These are phyloP conservation scores for Eumacrocentrus americanus DNA, from an alignment of 2,888 invertebrate genomes.

Conservation along the genomic window DNA sequence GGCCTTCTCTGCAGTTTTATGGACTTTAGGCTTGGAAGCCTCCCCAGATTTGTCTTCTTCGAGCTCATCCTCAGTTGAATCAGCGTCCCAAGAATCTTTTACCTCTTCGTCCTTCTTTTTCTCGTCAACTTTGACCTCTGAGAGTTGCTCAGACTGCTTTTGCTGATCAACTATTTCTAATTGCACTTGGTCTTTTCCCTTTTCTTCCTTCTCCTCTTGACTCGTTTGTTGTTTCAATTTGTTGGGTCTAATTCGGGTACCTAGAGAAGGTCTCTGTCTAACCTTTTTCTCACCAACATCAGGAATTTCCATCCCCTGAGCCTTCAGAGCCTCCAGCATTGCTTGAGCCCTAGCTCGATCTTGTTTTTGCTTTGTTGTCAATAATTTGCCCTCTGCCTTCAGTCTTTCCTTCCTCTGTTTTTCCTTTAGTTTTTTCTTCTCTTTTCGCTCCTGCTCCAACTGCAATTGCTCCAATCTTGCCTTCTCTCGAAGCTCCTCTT, in stretches of 20 bases:
- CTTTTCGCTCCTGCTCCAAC: constrained; percentile 85
- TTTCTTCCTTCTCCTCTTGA: constrained; percentile 64
- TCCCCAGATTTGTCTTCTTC: constrained; percentile 53
- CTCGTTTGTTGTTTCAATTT: constrained; percentile 73
- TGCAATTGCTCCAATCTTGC: constrained; percentile 77
- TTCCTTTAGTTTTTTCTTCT: constrained; percentile 88
- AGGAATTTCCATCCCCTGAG: constrained; percentile 84
- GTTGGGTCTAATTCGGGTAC: constrained; percentile 76
- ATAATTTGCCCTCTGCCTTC: constrained; percentile 94
- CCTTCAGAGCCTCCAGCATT: constrained; percentile 85
- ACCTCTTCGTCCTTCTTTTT: constrained; percentile 65
- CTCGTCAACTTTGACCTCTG: constrained; percentile 50
- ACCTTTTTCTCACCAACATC: constrained; percentile 70
- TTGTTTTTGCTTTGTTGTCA: constrained; percentile 93
- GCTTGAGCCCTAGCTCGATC: constrained; percentile 88
- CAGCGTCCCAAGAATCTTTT: constrained; percentile 87
- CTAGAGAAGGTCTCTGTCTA: constrained; percentile 66
- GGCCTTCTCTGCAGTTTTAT: constrained; percentile 51
- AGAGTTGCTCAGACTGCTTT: constrained; percentile 48
- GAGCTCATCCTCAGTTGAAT: constrained; percentile 68
- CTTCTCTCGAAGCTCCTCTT: constrained; percentile 76
- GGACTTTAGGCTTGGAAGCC: constrained; percentile 32
- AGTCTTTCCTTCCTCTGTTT: constrained; percentile 90
- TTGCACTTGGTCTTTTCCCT: constrained; percentile 56
- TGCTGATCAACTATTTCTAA: constrained; percentile 66